phyloP scores from a whole-genome alignment of 1,140 invertebrate species.

The Drosophila pseudoananassae region DNA sequence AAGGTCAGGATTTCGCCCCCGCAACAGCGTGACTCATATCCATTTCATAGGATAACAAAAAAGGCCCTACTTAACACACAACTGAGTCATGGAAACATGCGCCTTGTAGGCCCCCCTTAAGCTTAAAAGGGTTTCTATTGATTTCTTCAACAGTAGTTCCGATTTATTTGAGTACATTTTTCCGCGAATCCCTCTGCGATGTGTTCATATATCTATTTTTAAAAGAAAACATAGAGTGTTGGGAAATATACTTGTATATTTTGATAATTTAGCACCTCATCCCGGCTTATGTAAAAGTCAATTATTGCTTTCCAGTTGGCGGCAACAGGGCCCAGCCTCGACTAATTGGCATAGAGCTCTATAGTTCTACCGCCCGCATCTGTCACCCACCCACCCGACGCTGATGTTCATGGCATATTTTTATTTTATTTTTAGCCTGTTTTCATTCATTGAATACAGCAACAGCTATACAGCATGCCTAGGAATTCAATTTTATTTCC shows the following conservation, averaged over 20 bases:
- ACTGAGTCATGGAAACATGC: constrained; percentile 27
- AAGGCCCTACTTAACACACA: constrained; percentile 8
- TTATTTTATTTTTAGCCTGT: constrained; percentile 47
- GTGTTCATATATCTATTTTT: neutral
- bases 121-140: constrained; percentile 1
- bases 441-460: constrained; percentile 47
- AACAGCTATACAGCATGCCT: neutral
- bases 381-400: constrained; percentile 37
- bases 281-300: constrained; percentile 47
- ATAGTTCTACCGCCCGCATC: constrained; percentile 53
- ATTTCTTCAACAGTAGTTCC: neutral
- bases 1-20: constrained; percentile 31
- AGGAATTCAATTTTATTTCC: constrained; percentile 38
- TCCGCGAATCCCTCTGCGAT: constrained; percentile 1
- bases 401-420: constrained; percentile 41
- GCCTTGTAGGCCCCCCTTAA: neutral
- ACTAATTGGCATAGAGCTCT: constrained; percentile 42
- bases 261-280: constrained; percentile 29
- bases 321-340: constrained; percentile 11
- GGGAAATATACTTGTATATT: too few species aligned
- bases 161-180: neutral
- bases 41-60: neutral
- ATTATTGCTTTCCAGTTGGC: constrained; percentile 16
- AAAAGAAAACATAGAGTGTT: neutral
- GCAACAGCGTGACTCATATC: constrained; percentile 3